Evolutionary conservation across 1,140 invertebrate genomes (phyloP).

Genomic region (Lordiphosa clarofinis): DNA sequence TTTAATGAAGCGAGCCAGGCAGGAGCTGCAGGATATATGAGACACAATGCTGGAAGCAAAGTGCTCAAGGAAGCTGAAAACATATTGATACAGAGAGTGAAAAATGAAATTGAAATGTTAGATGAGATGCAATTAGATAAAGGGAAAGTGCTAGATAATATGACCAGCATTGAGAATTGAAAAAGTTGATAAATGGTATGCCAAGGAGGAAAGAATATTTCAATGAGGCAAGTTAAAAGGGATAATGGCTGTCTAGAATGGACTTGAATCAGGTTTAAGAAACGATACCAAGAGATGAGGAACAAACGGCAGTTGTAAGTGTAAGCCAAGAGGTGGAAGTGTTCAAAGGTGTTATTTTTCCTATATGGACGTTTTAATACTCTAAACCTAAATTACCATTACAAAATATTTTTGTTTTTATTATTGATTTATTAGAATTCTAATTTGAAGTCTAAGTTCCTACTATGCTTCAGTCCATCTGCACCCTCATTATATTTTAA

Average conservation of each 20-base stretch:
- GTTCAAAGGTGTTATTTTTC: too few species aligned
- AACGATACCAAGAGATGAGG: too few species aligned
- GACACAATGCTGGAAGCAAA: constrained; percentile 8
- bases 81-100: constrained; percentile 36
- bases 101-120: constrained; percentile 52
- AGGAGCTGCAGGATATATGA: constrained; percentile 29
- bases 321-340: too few species aligned
- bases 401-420: too few species aligned
- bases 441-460: too few species aligned
- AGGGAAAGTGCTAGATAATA: constrained; percentile 36
- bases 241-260: neutral
- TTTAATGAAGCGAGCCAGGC: constrained; percentile 64
- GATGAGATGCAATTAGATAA: constrained; percentile 57
- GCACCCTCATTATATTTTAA: too few species aligned
- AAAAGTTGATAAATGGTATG: constrained; percentile 9
- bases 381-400: too few species aligned
- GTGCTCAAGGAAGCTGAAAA: constrained; percentile 33
- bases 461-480: too few species aligned
- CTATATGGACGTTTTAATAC: too few species aligned
- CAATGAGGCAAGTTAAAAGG: neutral
- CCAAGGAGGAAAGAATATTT: neutral
- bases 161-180: constrained; percentile 2
- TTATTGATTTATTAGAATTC: too few species aligned
- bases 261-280: neutral
- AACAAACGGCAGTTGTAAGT: too few species aligned